Percentiles rank a stretch among this genome's conserved stretches.
phyloP scores from a whole-genome alignment of 2,888 invertebrate species.

The Chesias legatella region DNA sequence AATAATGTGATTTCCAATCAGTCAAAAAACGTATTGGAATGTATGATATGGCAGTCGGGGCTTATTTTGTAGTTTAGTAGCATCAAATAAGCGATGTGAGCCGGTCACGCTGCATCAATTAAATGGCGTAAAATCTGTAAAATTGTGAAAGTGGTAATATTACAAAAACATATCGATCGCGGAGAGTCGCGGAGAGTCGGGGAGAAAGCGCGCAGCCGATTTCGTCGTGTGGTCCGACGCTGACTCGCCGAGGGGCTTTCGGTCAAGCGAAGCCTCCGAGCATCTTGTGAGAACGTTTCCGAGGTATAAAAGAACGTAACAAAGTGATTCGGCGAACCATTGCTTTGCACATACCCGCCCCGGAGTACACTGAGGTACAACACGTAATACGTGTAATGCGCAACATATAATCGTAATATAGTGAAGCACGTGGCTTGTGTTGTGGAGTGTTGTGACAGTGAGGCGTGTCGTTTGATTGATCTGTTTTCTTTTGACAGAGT shows the following conservation, averaged over 20 bases:
- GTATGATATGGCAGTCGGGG: too few species aligned
- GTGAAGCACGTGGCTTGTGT: conserved; percentile 32
- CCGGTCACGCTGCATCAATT: conserved; percentile 17
- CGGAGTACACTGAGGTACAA: conserved; percentile 42
- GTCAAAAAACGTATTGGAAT: too few species aligned
- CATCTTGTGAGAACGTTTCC: conserved; percentile 74
- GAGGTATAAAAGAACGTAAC: conserved; percentile 76
- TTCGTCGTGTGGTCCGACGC: conserved; percentile 42
- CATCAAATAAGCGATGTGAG: conserved; percentile 6
- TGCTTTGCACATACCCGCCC: conserved; percentile 59
- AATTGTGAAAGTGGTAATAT: conserved; percentile 40
- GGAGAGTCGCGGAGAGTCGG: conserved; percentile 23
- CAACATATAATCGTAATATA: conserved; percentile 4
- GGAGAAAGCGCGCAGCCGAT: conserved; percentile 47
- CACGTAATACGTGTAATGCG: not conserved
- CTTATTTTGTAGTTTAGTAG: not conserved
- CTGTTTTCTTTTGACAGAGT: conserved; percentile 73
- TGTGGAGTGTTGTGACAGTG: conserved; percentile 43
- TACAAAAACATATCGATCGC: conserved; percentile 34
- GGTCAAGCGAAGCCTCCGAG: conserved; percentile 58
- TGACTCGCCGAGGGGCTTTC: conserved; percentile 47
- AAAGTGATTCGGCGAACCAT: conserved; percentile 66
- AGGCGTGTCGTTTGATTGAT: conserved; percentile 34
- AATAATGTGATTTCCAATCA: too few species aligned
- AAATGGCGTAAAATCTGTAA: conserved; percentile 19